Conservation (phyloP, 2,797 vertebrate genomes). For the Helostoma temminkii region DNA sequence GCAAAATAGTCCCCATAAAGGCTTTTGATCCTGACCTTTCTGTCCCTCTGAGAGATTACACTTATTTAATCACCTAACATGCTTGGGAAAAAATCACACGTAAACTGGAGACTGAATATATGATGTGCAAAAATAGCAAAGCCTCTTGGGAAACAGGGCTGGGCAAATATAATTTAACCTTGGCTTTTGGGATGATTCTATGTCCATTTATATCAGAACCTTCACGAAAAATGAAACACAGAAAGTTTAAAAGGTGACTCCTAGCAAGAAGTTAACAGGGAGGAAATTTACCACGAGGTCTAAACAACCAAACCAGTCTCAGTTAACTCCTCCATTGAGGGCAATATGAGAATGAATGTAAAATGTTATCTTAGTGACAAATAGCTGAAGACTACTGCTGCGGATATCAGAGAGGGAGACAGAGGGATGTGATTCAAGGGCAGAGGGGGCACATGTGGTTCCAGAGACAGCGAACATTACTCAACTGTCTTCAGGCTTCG, state of each 20-base stretch:
- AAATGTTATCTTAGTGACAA: constrained; percentile 6
- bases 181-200: constrained; percentile 17
- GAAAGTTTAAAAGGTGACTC: constrained; percentile 1
- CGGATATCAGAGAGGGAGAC: constrained; percentile 16
- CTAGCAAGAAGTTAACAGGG: constrained; percentile 16
- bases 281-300: constrained; percentile 13
- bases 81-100: not conserved
- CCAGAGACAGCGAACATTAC: constrained; percentile 16
- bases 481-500: constrained; percentile 39
- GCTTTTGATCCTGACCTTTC: constrained; percentile 24
- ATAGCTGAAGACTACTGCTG: constrained; percentile 17
- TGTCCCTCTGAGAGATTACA: constrained; percentile 30
- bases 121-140: constrained; percentile 21
- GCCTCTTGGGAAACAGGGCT: constrained; percentile 37
- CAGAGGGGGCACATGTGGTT: constrained; percentile 5
- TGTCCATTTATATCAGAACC: constrained; percentile 14
- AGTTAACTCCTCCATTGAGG: not conserved
- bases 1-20: not conserved
- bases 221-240: constrained; percentile 20
- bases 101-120: constrained; percentile 25
- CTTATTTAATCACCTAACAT: not conserved
- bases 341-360: not conserved
- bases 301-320: not conserved
- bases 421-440: constrained; percentile 41
- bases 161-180: constrained; percentile 39